Base-by-base conservation (phyloP, 2,888 invertebrate species). In the Eupeodes latifasciatus region DNA sequence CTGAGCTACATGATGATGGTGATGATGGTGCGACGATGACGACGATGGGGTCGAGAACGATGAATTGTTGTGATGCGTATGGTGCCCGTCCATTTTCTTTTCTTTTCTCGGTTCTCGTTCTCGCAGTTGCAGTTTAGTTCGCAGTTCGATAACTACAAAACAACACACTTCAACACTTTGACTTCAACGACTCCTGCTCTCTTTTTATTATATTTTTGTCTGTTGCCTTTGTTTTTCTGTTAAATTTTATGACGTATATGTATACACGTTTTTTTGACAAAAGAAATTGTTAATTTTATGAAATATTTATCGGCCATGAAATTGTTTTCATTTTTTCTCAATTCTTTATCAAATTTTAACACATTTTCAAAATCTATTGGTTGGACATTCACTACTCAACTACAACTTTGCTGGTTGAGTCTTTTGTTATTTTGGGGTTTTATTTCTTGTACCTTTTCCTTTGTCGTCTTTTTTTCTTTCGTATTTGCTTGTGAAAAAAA, bases 271-370 rank as follows among this genome's bases (percentile, higher is more conserved):
- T 79, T 36, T 71, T 71, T 71, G 71, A 55, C 16, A 44, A 40
- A 55, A 40, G 19, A 71, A 81, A 76, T 62, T 75, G 64, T 81
- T 81, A 81, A 78, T 75, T 78, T 69, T 85, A 75, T 69, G 69
- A 77, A 81, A 84, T 90, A 90, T 87, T 90, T 90, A 89, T 91
- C 90, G 89, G 90, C 90, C 90, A 91, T 91, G 89, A 84, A 90
- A 87, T 57, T 82, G 79, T 82, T 86, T 83, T 81, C 72, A 75
- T 87, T 83, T 78, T 75, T 74, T 79, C n/a, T 49, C 53, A 44
- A 40, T 10, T 59, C 34, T 66, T 81, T 14, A 19, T 40, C 9
- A 40, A 40, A 7, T 62, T 82, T 71, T 77, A 61, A 74, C 36
- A 67, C 55, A 81, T 74, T 78, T 47, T 51, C 27, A 16, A 53